These are phyloP conservation scores for Ictidomys tridecemlineatus DNA, from an alignment of 2,113 vertebrate species.

Conservation along the genomic window DNA sequence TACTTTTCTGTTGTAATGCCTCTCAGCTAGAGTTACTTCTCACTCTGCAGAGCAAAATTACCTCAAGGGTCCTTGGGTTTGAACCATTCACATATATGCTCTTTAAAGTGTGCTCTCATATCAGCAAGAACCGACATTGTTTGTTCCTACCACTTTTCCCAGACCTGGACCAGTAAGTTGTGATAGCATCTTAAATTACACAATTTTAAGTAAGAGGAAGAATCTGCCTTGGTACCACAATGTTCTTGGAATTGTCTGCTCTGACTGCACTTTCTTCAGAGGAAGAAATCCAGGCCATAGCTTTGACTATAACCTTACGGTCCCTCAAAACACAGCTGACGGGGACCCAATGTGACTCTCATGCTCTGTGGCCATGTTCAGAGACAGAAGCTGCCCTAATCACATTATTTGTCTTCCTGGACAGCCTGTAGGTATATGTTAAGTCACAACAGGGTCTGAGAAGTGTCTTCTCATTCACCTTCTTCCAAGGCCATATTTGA, in stretches of 20 bases:
- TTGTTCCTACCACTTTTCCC: not conserved
- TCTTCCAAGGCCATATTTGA: not conserved
- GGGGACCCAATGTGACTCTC: not conserved
- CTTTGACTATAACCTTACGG: not conserved
- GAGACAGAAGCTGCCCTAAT: not conserved
- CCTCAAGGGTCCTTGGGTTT: not conserved
- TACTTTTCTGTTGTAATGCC: not conserved
- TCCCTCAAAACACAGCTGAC: not conserved
- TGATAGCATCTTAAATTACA: not conserved
- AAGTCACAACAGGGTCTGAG: not conserved
- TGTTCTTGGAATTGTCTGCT: not conserved
- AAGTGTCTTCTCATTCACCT: not conserved
- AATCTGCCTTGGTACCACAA: not conserved
- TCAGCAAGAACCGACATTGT: not conserved
- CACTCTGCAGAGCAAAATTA: not conserved
- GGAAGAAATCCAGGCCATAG: not conserved
- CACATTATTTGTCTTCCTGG: not conserved
- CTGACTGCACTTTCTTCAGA: not conserved
- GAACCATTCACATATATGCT: fast-evolving
- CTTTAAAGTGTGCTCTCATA: not conserved
- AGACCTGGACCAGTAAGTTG: not conserved
- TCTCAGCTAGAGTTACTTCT: not conserved
- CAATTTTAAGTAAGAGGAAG: not conserved
- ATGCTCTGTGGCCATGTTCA: fast-evolving
- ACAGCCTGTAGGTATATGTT: not conserved